Evolutionary conservation across 2,113 vertebrate genomes (phyloP).

Genomic region (Podarcis raffonei): DNA sequence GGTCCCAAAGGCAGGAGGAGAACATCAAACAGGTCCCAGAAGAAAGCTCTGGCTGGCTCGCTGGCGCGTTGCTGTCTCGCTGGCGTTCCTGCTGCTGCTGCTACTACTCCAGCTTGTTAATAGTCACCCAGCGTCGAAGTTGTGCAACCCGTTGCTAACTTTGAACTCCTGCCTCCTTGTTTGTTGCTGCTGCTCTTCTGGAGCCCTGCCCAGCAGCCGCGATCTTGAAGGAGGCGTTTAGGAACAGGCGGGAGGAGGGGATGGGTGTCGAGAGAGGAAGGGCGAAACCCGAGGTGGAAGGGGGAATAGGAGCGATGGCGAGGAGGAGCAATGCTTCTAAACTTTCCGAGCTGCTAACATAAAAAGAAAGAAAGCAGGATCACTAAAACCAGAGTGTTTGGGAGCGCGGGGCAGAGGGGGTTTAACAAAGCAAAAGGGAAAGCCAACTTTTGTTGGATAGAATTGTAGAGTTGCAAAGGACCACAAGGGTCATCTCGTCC

Average conservation of each 20-base stretch:
- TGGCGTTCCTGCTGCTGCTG: conserved; percentile 40
- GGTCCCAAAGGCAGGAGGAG: conserved; percentile 24
- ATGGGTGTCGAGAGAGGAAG: not conserved
- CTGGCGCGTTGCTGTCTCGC: conserved; percentile 54
- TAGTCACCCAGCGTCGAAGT: conserved; percentile 72
- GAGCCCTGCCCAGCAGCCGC: conserved; percentile 77
- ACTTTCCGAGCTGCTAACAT: conserved; percentile 61
- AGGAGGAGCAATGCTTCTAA: conserved; percentile 64
- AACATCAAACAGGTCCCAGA: conserved; percentile 42
- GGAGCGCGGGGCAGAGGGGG: conserved; percentile 19
- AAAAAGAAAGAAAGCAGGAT: conserved; percentile 52
- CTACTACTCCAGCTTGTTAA: conserved; percentile 64
- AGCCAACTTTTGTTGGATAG: not conserved
- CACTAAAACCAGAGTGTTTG: conserved; percentile 31
- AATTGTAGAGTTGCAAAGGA: too few relatives aligned
- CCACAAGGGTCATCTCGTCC: too few relatives aligned
- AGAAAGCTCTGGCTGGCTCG: conserved; percentile 29
- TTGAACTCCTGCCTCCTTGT: conserved; percentile 75
- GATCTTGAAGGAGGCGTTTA: conserved; percentile 72
- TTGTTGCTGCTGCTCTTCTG: conserved; percentile 77
- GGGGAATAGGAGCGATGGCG: conserved; percentile 49
- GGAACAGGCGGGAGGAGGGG: conserved; percentile 61
- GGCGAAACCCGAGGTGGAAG: not conserved
- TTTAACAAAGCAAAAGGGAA: not conserved
- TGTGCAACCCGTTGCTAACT: conserved; percentile 80